Base-by-base conservation (phyloP, 1,140 invertebrate species). In the Calliphora vicina region DNA sequence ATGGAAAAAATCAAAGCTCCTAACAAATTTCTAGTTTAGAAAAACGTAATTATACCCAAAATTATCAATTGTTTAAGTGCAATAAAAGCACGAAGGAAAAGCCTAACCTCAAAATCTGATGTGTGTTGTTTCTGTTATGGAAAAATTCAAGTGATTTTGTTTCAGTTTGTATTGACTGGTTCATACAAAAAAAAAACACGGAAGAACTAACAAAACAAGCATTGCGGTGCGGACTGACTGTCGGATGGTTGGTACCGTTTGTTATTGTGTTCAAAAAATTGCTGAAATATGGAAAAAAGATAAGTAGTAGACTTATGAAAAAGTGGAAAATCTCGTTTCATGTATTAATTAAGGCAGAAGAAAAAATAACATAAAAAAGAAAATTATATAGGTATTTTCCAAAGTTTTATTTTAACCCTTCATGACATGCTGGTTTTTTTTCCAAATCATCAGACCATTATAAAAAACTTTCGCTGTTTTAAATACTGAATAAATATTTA, bases 181-280 rank as follows among this genome's bases (percentile, higher is more conserved):
- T 78, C 74, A 78, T 35, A 23, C 9, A 78, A 23, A 78, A 43
- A 67, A 67, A 78, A 43, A 78, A 78, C 74, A 78, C 74, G 74
- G 74, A 78, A 78, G 74, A 78, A 43, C 74, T 78, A 78, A 78
- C 74, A 78, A 76, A 76, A 76, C 73, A 76, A 76, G 73, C 73
- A 76, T 42, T 35, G 27, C 29, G 27, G n/a, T 67, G 61, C 25
- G 45, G 35, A 35, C 35, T 8, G 50, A 57, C n/a, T 13, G 50
- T 57, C n/a, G 50, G 61, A 20, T 50, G 45, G 61, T 67, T 67
- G 61, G 61, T 67, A n/a, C 10, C 50, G 50, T 57, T 57, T 20
- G 61, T 67, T 20, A 67, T 67, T 20, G 61, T 67, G 61, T 67
- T 67, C 1, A 23, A 57, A 57, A 57, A 57, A 67, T 67, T 23